Evolutionary conservation across 2,797 vertebrate species (phyloP).

Genomic region (Carapus acus): DNA sequence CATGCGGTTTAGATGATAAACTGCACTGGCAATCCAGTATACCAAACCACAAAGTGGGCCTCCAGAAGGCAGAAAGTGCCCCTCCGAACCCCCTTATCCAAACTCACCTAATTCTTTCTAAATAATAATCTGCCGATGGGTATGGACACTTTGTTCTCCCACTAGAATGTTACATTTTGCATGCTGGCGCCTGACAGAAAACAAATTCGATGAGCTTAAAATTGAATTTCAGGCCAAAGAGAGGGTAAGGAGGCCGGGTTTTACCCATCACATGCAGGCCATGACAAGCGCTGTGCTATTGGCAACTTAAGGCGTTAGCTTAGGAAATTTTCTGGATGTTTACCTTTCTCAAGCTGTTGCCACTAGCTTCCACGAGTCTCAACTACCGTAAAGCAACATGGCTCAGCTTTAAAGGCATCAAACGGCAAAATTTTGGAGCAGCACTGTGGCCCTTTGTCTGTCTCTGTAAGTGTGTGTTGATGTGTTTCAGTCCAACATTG

Average conservation of each 20-base stretch:
- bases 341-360: neutral
- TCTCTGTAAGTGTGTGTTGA: neutral
- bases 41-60: conserved; percentile 2
- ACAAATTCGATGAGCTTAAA: neutral
- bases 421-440: no score
- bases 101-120: neutral
- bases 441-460: no score
- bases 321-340: neutral
- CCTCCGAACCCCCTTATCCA: neutral
- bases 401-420: no score
- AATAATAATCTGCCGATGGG: neutral
- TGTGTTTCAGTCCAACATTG: neutral
- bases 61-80: neutral
- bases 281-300: neutral
- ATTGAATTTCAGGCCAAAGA: neutral
- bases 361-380: no score
- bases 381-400: no score
- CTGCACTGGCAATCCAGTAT: neutral
- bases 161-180: neutral
- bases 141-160: neutral
- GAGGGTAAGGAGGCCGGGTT: neutral
- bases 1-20: neutral
- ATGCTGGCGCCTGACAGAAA: neutral
- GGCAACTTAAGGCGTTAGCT: neutral
- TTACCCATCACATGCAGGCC: neutral